Evolutionary conservation across 2,113 vertebrate species (phyloP).

Genomic region (Dasyprocta punctata): DNA sequence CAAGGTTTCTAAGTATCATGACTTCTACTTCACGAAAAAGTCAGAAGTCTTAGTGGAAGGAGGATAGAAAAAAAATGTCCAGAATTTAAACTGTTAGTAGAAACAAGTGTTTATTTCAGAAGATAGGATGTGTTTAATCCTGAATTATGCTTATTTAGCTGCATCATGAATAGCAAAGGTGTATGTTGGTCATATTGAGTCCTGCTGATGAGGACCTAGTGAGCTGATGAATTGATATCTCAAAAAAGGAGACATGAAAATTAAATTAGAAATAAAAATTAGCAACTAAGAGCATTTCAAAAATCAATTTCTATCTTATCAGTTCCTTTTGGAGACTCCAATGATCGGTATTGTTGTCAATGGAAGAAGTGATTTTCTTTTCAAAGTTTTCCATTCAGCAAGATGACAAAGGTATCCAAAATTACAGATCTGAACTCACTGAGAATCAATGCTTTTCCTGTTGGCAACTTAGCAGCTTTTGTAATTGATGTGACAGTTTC

Average conservation of each 20-base stretch:
- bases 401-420: slow-evolving; percentile 79
- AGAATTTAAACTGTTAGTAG: slow-evolving; percentile 49
- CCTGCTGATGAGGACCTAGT: neutral
- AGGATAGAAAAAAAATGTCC: neutral
- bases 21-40: slow-evolving; percentile 42
- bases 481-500: slow-evolving; percentile 81
- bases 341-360: slow-evolving; percentile 63
- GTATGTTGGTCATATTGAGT: neutral
- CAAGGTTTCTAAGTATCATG: neutral
- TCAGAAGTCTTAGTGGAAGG: neutral
- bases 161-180: slow-evolving; percentile 38
- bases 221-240: slow-evolving; percentile 49
- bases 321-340: slow-evolving; percentile 61
- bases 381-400: slow-evolving; percentile 72
- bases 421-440: slow-evolving; percentile 73
- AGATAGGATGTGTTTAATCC: neutral
- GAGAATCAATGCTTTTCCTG: slow-evolving; percentile 71
- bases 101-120: slow-evolving; percentile 35
- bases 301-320: slow-evolving; percentile 75
- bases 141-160: slow-evolving; percentile 17
- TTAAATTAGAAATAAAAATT: slow-evolving; percentile 77
- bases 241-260: slow-evolving; percentile 66
- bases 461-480: slow-evolving; percentile 73
- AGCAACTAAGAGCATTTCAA: slow-evolving; percentile 68
- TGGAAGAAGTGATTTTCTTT: slow-evolving; percentile 72